Evolutionary conservation across 2,888 invertebrate species (phyloP).

Genomic region (Monoplex corrugatus): DNA sequence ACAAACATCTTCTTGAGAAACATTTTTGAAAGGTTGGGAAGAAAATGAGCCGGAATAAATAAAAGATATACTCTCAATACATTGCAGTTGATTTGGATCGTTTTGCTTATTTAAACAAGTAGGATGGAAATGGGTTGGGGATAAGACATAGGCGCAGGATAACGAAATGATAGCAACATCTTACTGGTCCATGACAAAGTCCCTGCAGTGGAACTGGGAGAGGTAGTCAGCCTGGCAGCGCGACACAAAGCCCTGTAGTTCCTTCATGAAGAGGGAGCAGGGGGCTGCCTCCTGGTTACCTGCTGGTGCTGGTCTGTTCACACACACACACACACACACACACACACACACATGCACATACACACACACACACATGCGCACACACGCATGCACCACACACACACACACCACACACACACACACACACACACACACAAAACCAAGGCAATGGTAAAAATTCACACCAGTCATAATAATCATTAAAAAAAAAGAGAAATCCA

Average conservation of each 20-base stretch:
- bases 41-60: too few species aligned
- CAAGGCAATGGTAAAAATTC: too few species aligned
- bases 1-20: too few species aligned
- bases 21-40: too few species aligned
- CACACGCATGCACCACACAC: not conserved
- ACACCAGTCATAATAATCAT: too few species aligned
- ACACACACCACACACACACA: not conserved
- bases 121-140: too few species aligned
- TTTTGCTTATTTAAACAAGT: too few species aligned
- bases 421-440: conserved; percentile 4
- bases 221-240: conserved; percentile 88
- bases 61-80: too few species aligned
- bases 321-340: not conserved
- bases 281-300: conserved; percentile 75
- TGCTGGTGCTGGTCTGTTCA: conserved; percentile 67
- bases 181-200: conserved; percentile 84
- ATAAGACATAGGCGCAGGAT: too few species aligned
- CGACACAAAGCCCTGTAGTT: conserved; percentile 91
- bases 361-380: not conserved
- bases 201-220: conserved; percentile 87
- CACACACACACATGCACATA: not conserved
- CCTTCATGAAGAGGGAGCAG: conserved; percentile 94
- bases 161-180: too few species aligned
- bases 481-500: too few species aligned
- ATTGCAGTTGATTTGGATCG: too few species aligned